Base-by-base conservation (phyloP, 2,888 invertebrate genomes). In the Pammene fasciana region DNA sequence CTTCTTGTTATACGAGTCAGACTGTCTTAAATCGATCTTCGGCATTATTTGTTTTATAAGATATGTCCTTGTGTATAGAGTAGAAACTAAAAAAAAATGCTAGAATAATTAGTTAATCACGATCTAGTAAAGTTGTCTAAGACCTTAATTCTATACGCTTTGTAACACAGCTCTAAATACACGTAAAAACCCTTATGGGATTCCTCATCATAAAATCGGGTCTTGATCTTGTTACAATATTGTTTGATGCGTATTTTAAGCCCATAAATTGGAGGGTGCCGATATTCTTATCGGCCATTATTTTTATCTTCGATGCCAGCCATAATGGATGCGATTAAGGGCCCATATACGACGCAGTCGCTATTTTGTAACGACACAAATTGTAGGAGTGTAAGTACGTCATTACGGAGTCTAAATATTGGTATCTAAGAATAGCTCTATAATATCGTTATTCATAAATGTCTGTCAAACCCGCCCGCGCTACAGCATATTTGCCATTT, bases 321-420 rank as follows among this genome's bases (percentile, higher is more conserved):
- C 65, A 70, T 70, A 65, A 65, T 59, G 54, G 70, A 60, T 70
- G 45, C 48, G 41, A 54, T 55, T 70, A 48, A 60, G 54, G 52
- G 48, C 54, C 52, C 48, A 55, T 60, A 60, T 54, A 60, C 41
- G 54, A 41, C 46, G 57, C 38, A 5, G 18, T 60, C 54, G 54
- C 54, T 36, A 38, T 68, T 57, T 57, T 43, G n/a, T 13, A 50
- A 52, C 52, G 64, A 45, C 45, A 64, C 68, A 48, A 54, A 54
- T 65, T 36, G 68, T 14, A 50, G 18, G 56, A 46, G 45, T 57
- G 57, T 43, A 11, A 50, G 64, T 13, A 52, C 18, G 43, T 64
- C 62, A 36, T 64, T 62, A 61, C n/a, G 34, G 6, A 60, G 11
- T 41, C 56, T 34, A 8, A 57, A 10, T 38, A 38, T 6, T 38